Base-by-base conservation (phyloP, 2,797 vertebrate genomes). In the Pseudomugil gertrudae region DNA sequence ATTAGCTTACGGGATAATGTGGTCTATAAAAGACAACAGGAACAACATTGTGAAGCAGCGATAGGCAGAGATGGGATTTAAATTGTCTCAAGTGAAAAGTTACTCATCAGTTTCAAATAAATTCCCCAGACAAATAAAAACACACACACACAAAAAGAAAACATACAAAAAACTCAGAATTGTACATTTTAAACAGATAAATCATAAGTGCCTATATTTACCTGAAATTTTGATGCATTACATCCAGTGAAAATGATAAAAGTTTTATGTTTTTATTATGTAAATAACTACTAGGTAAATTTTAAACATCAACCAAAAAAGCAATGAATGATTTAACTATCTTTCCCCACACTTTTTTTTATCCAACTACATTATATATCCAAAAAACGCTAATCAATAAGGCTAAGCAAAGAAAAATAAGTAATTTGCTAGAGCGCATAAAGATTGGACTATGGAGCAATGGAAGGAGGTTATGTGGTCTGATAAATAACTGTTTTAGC, bases 1-100 rank as follows among this genome's bases (percentile, higher is more conserved):
- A 24, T 36, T 63, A 14, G 6, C 15, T 52, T 38, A 65, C 17
- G 60, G 8, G 8, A n/a, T 33, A 60, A 54, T 21, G 33, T 26
- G 11, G 11, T 57, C 11, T 29, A 11, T 36, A 60, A 8, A 15
- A 51, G 1, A 29, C 7, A 35, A 33, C 13, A 45, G n/a, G 13
- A 51, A 66, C 14, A 33, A 27, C 59, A 56, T 52, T 63, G 15
- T 63, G 14, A 48, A 51, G 14, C 32, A 7, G 17, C 24, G 4
- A 21, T 26, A 40, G 40, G 10, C 17, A 40, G 14, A 9, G 21
- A 57, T 24, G n/a, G 32, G 32, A 45, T n/a, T 52, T 32, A 24
- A 56, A 5, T 29, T 23, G 27, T 27, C 23, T 14, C 29, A 56
- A 14, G 35, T 23, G n/a, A 13, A 3, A 21, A 51, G 24, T 48